Evolutionary conservation across 23 tunicate species (phyloP).

Genomic region (Phallusia fumigata): DNA sequence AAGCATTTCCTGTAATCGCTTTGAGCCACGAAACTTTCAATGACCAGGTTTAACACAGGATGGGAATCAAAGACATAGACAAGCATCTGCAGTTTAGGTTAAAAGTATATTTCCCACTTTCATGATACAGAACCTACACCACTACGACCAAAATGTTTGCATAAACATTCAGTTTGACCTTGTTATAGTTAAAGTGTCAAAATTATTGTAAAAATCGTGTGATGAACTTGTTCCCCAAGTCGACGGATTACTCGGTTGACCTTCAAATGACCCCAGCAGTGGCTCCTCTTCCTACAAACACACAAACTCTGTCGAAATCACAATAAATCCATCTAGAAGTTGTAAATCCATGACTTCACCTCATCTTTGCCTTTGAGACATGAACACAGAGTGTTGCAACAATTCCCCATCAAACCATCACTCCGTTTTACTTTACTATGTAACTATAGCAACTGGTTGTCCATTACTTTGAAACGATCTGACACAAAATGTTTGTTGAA

Average conservation of each 20-base stretch:
- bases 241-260: neutral
- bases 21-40: too few species aligned
- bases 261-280: neutral
- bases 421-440: neutral
- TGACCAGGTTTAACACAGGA: too few species aligned
- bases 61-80: too few species aligned
- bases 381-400: neutral
- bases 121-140: too few species aligned
- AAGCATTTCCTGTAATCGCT: too few species aligned
- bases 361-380: slow-evolving; percentile 5
- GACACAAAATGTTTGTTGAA: neutral
- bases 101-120: neutral
- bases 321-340: neutral
- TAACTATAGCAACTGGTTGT: neutral
- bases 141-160: too few species aligned
- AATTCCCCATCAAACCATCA: neutral
- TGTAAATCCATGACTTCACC: neutral
- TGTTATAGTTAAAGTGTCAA: neutral
- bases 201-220: neutral
- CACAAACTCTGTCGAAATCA: neutral
- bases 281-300: neutral
- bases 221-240: neutral
- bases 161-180: neutral
- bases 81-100: too few species aligned
- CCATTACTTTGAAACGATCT: neutral